These are phyloP conservation scores for Thyatira batis DNA, from an alignment of 2,888 invertebrate species.

Conservation along the genomic window DNA sequence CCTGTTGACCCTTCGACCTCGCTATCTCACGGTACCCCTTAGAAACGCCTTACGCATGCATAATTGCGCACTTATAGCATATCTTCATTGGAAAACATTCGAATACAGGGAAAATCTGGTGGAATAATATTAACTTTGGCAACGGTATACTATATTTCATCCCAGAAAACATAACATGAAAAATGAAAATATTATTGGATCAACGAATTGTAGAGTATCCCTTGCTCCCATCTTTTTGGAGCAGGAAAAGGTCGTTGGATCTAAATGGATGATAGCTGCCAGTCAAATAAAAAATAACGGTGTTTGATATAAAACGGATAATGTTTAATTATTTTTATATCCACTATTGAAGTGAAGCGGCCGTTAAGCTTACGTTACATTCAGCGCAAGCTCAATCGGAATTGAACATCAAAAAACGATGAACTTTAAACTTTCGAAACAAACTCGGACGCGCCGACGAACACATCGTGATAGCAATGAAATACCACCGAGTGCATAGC, in stretches of 20 bases:
- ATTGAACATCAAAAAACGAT: slow-evolving; percentile 64
- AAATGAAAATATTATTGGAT: background rate
- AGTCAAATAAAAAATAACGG: slow-evolving; percentile 2
- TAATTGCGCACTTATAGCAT: slow-evolving; percentile 49
- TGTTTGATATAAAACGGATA: background rate
- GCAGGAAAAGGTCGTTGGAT: background rate
- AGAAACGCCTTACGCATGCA: slow-evolving; percentile 63
- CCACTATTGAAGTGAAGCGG: background rate
- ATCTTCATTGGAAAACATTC: slow-evolving; percentile 42
- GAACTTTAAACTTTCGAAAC: slow-evolving; percentile 72
- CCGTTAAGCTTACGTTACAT: background rate
- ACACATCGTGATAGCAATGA: slow-evolving; percentile 63
- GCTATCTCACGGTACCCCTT: slow-evolving; percentile 56
- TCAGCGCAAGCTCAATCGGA: slow-evolving; percentile 38
- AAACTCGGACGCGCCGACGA: slow-evolving; percentile 44
- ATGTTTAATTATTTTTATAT: slow-evolving; percentile 1
- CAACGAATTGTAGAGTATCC: background rate
- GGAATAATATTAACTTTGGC: slow-evolving; percentile 4
- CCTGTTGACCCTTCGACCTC: slow-evolving; percentile 66
- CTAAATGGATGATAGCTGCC: background rate
- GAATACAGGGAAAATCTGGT: slow-evolving; percentile 23
- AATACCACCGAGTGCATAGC: slow-evolving; percentile 58
- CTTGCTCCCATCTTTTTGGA: background rate
- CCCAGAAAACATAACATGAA: background rate
- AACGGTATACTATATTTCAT: slow-evolving; percentile 2